Percentiles rank a stretch among this genome's conserved stretches.
Conservation (phyloP, 2,113 vertebrate species). For the Helogale parvula region DNA sequence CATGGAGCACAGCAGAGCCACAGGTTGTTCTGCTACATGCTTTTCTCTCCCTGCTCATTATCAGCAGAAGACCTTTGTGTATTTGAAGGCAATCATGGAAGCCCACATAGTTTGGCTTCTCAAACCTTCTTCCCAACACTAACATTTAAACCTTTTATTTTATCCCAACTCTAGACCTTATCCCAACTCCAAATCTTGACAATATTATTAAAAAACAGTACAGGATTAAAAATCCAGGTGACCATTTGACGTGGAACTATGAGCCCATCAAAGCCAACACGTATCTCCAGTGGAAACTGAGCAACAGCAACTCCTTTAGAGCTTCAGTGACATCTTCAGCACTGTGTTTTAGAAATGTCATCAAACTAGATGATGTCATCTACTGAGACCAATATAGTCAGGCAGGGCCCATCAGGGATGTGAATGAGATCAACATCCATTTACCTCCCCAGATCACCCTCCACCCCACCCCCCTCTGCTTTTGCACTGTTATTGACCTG, state of each 20-base stretch:
- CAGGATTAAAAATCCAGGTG: constrained; percentile 7
- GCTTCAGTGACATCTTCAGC: background rate
- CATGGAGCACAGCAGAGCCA: background rate
- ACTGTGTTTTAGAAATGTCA: background rate
- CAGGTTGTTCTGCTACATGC: background rate
- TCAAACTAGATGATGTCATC: background rate
- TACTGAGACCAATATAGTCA: background rate
- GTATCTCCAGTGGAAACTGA: background rate
- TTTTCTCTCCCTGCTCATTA: background rate
- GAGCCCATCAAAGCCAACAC: background rate
- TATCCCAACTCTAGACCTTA: background rate
- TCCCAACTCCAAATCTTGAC: background rate
- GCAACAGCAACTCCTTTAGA: background rate
- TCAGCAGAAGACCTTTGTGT: background rate
- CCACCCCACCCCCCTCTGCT: background rate
- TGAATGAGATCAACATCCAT: background rate
- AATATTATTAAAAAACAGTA: background rate
- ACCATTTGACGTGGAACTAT: background rate
- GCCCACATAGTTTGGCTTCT: background rate
- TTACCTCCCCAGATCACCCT: background rate
- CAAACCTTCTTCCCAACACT: background rate
- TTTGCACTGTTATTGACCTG: background rate
- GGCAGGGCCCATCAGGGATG: background rate
- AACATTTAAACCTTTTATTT: background rate
- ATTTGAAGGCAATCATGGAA: background rate